Percentiles rank a stretch among this genome's conserved stretches.
These are phyloP conservation scores for Agrilus planipennis DNA, from an alignment of 1,140 invertebrate species.

Conservation along the genomic window DNA sequence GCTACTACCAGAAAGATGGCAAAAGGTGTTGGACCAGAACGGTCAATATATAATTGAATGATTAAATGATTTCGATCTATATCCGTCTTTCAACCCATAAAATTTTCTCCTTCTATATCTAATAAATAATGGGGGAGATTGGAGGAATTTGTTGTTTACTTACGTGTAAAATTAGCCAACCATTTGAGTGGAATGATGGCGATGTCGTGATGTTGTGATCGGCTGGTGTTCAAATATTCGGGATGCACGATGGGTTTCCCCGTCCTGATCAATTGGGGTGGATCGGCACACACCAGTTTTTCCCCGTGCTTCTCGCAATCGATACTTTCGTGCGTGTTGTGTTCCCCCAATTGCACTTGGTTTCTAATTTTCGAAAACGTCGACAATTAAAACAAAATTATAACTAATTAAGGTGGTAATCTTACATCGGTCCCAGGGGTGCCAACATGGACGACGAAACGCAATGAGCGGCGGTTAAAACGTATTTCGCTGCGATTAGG, in stretches of 20 bases:
- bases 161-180: constrained; percentile 7
- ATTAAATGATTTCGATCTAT: background rate
- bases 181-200: constrained; percentile 4
- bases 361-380: constrained; percentile 26
- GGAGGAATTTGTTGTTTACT: background rate
- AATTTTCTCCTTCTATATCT: background rate
- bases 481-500: constrained; percentile 36
- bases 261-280: constrained; percentile 41
- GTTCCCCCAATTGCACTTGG: constrained; percentile 47
- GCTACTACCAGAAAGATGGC: background rate
- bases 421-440: constrained; percentile 15
- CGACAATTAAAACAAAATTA: background rate
- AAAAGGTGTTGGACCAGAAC: too few species aligned
- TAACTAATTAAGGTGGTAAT: background rate
- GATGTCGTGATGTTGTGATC: constrained; percentile 8
- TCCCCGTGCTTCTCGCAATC: constrained; percentile 39
- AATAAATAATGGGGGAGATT: background rate
- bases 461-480: constrained; percentile 45
- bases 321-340: constrained; percentile 37
- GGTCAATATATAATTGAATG: too few species aligned
- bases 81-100: background rate
- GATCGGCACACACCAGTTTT: constrained; percentile 38
- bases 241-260: constrained; percentile 37
- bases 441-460: constrained; percentile 17
- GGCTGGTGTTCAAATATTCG: constrained; percentile 2